phyloP scores from a whole-genome alignment of 2,113 vertebrate genomes.

The Rhinogobius similis region DNA sequence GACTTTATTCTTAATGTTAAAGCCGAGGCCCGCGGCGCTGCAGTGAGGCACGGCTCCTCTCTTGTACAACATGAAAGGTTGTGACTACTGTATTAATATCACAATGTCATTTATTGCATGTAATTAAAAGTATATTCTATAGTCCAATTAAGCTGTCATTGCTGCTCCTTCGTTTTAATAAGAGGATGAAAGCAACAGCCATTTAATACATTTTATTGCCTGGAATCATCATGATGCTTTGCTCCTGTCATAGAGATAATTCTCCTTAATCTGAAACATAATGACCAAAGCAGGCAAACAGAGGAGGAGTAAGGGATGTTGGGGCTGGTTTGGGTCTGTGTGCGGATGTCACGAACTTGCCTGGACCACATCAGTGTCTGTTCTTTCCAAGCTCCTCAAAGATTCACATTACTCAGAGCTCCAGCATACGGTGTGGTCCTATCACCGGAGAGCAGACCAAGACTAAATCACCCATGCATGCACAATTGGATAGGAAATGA shows the following conservation, averaged over 20 bases:
- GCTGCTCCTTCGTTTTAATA: slow-evolving; percentile 21
- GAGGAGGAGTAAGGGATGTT: slow-evolving; percentile 29
- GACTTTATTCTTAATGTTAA: background rate
- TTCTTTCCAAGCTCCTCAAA: slow-evolving; percentile 47
- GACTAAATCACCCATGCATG: slow-evolving; percentile 55
- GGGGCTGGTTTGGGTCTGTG: slow-evolving; percentile 34
- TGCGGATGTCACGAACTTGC: slow-evolving; percentile 32
- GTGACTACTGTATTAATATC: slow-evolving; percentile 13
- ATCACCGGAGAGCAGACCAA: slow-evolving; percentile 57
- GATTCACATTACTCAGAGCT: slow-evolving; percentile 61
- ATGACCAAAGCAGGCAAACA: slow-evolving; percentile 25
- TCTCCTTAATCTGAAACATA: slow-evolving; percentile 20
- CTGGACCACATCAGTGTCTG: slow-evolving; percentile 34
- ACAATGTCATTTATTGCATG: background rate
- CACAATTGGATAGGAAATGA: slow-evolving; percentile 55
- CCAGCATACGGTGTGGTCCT: slow-evolving; percentile 41
- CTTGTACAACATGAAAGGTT: slow-evolving; percentile 11
- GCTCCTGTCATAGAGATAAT: slow-evolving; percentile 19
- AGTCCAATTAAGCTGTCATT: slow-evolving; percentile 5
- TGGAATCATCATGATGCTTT: slow-evolving; percentile 30
- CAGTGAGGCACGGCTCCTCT: slow-evolving; percentile 5
- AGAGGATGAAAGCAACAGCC: slow-evolving; percentile 15
- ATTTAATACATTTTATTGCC: slow-evolving; percentile 31
- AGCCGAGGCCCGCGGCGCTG: background rate
- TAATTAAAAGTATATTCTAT: background rate